Evolutionary conservation across 2,888 invertebrate genomes (phyloP).

Genomic region (Lypha dubia): DNA sequence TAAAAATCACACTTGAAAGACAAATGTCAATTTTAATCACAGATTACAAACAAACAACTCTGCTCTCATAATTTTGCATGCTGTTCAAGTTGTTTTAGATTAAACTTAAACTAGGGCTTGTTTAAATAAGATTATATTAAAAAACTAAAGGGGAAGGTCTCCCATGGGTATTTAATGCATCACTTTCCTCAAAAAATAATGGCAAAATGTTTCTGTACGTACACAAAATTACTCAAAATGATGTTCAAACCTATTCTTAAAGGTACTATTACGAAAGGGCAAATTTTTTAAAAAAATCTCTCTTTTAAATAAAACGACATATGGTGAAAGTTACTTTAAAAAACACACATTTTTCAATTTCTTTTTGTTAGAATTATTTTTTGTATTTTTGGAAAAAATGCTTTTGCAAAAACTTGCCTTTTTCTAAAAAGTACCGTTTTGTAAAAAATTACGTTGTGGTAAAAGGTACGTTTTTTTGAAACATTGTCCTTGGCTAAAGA

Average conservation of each 20-base stretch:
- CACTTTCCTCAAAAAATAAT: too few species aligned
- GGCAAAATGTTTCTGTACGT: too few species aligned
- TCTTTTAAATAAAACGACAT: neutral
- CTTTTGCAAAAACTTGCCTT: too few species aligned
- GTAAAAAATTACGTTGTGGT: too few species aligned
- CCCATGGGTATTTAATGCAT: too few species aligned
- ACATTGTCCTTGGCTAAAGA: neutral
- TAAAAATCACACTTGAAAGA: conserved; percentile 60
- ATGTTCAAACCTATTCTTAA: neutral
- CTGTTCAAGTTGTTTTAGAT: conserved; percentile 45
- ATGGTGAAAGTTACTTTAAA: too few species aligned
- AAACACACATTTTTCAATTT: too few species aligned
- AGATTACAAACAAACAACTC: conserved; percentile 59
- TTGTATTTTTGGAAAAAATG: neutral
- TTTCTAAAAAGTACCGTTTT: neutral
- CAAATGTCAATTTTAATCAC: conserved; percentile 71
- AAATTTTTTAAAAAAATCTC: neutral
- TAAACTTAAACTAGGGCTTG: conserved; percentile 58
- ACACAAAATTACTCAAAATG: too few species aligned
- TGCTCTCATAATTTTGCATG: conserved; percentile 68
- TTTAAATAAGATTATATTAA: too few species aligned
- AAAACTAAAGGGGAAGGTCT: too few species aligned
- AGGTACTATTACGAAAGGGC: neutral
- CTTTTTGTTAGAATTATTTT: neutral
- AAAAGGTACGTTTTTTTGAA: neutral